A percentile compares a stretch with the other conserved stretches of the same genome.
phyloP scores from a whole-genome alignment of 1,140 invertebrate species.

The Idris sp. region DNA sequence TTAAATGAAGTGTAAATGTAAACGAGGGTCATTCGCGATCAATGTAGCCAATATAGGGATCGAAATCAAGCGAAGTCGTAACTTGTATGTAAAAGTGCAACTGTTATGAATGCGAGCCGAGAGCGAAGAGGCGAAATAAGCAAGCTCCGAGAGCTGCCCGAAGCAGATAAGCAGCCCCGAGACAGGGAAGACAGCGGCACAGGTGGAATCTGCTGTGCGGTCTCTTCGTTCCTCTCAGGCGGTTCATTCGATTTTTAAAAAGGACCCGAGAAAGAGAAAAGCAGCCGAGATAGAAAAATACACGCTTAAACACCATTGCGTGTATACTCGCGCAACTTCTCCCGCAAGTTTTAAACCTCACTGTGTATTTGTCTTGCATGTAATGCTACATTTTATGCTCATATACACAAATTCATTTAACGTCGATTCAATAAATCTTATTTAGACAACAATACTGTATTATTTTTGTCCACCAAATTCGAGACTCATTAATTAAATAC shows the following conservation, averaged over 20 bases:
- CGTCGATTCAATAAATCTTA: conserved; percentile 35
- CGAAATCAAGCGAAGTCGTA: conserved; percentile 15
- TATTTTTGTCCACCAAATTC: no score
- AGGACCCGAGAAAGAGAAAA: conserved; percentile 37
- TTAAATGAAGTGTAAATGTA: conserved; percentile 65
- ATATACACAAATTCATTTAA: conserved; percentile 38
- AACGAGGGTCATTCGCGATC: conserved; percentile 61
- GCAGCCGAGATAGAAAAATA: conserved; percentile 62
- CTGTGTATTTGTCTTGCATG: conserved; percentile 38
- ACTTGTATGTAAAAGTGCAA: conserved; percentile 59
- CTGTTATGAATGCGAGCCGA: conserved; percentile 61
- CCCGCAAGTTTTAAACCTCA: conserved; percentile 51
- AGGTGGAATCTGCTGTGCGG: conserved; percentile 75
- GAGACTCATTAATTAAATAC: no score
- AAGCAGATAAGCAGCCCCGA: conserved; percentile 67
- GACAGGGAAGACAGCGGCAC: conserved; percentile 68
- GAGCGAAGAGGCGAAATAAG: conserved; percentile 49
- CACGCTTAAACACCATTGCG: conserved; percentile 75
- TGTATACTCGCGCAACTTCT: conserved; percentile 66
- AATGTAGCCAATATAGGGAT: conserved; percentile 18
- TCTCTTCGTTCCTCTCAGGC: conserved; percentile 49
- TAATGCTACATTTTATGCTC: conserved; percentile 50
- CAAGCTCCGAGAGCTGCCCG: conserved; percentile 51
- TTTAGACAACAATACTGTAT: no score
- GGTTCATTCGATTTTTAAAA: conserved; percentile 48